Evolutionary conservation across 2,888 invertebrate genomes (phyloP).

Genomic region (Erpobdella octoculata): DNA sequence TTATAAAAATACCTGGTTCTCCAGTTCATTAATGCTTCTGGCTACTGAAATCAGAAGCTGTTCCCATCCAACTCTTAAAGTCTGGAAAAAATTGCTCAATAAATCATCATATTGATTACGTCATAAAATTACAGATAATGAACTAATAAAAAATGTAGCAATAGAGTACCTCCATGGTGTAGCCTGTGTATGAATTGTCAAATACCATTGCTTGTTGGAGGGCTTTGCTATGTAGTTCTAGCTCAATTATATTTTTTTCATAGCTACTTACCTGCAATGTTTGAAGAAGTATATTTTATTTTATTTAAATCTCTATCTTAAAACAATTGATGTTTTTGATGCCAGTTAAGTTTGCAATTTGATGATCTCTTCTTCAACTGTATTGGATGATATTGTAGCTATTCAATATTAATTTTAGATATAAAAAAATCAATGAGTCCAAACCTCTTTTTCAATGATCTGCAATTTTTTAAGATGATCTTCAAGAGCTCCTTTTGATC

Average conservation of each 20-base stretch:
- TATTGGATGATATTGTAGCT: no score
- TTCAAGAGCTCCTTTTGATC: conserved; percentile 64
- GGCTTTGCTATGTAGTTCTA: conserved; percentile 96
- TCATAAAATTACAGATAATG: no score
- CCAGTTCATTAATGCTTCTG: conserved; percentile 24
- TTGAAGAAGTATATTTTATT: background rate
- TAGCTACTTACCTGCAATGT: background rate
- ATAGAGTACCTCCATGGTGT: conserved; percentile 75
- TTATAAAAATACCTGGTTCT: conserved; percentile 28
- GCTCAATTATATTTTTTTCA: conserved; percentile 76
- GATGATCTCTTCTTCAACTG: no score
- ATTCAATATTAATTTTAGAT: background rate
- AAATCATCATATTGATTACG: background rate
- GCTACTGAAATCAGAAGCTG: conserved; percentile 21
- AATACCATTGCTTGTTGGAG: conserved; percentile 98
- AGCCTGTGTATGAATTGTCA: conserved; percentile 95
- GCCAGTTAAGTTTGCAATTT: no score
- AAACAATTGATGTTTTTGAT: no score
- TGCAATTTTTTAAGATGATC: conserved; percentile 42
- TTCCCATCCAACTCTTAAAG: conserved; percentile 26
- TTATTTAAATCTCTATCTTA: no score
- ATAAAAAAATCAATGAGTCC: conserved; percentile 59
- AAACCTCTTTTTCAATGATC: conserved; percentile 46
- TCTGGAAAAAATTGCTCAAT: conserved; percentile 31
- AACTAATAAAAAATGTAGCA: background rate